These are phyloP conservation scores for Pardalotus punctatus DNA, from an alignment of 2,113 vertebrate genomes.

Conservation along the genomic window DNA sequence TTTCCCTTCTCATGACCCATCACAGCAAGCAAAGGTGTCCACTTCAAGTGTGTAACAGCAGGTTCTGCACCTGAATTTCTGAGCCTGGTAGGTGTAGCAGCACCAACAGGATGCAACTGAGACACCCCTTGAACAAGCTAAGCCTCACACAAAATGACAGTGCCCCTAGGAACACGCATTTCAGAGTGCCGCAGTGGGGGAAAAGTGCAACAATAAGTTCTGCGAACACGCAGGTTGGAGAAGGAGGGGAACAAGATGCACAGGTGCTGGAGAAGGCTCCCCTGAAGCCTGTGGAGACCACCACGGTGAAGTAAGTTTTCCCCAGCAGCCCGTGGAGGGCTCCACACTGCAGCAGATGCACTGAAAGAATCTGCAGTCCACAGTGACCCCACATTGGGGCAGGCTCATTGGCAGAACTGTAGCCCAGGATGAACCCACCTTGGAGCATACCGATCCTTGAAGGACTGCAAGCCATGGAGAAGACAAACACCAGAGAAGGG, in stretches of 20 bases:
- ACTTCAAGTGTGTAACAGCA: neutral
- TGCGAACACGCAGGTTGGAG: neutral
- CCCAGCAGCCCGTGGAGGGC: neutral
- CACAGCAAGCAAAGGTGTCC: neutral
- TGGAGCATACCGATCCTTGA: neutral
- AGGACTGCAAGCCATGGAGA: neutral
- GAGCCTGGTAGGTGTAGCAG: neutral
- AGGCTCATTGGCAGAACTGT: neutral
- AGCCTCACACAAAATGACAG: neutral
- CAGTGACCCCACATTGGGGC: neutral
- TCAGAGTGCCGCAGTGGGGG: neutral
- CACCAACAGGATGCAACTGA: neutral
- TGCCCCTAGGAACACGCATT: accelerated
- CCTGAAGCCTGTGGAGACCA: neutral
- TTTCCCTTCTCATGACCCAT: neutral
- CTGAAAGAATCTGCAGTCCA: neutral
- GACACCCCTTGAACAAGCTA: neutral
- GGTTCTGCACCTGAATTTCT: neutral
- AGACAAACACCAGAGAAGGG: neutral
- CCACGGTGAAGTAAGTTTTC: neutral
- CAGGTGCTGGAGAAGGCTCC: neutral
- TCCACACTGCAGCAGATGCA: neutral
- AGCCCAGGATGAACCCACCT: neutral
- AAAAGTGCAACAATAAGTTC: neutral
- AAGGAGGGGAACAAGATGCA: neutral